These are phyloP conservation scores for Penaeus japonicus DNA, from an alignment of 1,140 invertebrate genomes.

Conservation along the genomic window DNA sequence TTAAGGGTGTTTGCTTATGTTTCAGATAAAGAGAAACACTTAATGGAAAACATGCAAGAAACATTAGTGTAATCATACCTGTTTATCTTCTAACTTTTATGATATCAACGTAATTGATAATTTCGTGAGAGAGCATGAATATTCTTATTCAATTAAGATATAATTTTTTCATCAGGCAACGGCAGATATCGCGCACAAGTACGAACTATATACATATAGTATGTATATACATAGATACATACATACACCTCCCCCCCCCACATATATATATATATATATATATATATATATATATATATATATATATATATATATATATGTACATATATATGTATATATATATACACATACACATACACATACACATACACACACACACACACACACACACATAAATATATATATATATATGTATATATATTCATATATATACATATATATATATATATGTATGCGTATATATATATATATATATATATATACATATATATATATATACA, in stretches of 20 bases:
- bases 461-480: not conserved
- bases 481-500: not conserved
- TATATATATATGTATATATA: not conserved
- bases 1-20: too few species aligned
- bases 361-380: not conserved
- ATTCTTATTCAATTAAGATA: too few species aligned
- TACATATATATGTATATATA: not conserved
- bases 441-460: not conserved
- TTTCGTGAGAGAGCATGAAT: too few species aligned
- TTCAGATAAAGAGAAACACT: too few species aligned
- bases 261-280: not conserved
- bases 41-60: too few species aligned
- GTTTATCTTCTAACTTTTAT: too few species aligned
- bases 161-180: too few species aligned
- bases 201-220: too few species aligned
- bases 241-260: not conserved
- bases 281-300: not conserved
- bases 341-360: not conserved
- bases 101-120: too few species aligned
- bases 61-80: too few species aligned
- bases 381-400: constrained; percentile 1
- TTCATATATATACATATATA: not conserved
- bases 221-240: too few species aligned
- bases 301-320: not conserved
- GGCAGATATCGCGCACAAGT: too few species aligned